Evolutionary conservation across 2,797 vertebrate genomes (phyloP).

Genomic region (Microchirus variegatus): DNA sequence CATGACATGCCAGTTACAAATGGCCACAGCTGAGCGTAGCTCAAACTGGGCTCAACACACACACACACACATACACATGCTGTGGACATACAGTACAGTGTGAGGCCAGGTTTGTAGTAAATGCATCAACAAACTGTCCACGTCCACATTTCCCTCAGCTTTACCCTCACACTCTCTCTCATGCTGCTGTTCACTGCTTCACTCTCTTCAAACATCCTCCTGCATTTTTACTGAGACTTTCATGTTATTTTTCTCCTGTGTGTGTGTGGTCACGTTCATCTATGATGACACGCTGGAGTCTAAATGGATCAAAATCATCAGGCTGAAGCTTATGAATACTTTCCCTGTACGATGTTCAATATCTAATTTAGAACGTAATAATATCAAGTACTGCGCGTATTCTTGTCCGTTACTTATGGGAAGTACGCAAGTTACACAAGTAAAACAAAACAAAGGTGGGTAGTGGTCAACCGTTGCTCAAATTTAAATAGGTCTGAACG

Average conservation of each 20-base stretch:
- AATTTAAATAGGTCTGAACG: too few species aligned
- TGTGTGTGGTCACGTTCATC: too few species aligned
- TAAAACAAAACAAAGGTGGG: too few species aligned
- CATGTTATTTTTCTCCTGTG: constrained; percentile 1
- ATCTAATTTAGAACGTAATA: too few species aligned
- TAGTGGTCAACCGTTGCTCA: too few species aligned
- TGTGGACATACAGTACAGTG: not conserved
- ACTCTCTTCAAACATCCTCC: not conserved
- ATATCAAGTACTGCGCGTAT: too few species aligned
- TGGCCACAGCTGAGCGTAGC: constrained; percentile 19
- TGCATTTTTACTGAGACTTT: not conserved
- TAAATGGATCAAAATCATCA: too few species aligned
- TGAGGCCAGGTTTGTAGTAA: not conserved
- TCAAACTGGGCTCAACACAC: constrained; percentile 19
- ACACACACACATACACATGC: not conserved
- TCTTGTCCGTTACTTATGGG: too few species aligned
- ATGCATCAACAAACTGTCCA: constrained; percentile 18
- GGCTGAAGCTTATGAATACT: too few species aligned
- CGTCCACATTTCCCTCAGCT: constrained; percentile 8
- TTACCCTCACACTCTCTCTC: not conserved
- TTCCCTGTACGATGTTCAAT: too few species aligned
- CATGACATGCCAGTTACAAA: constrained; percentile 49
- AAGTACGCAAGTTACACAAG: too few species aligned
- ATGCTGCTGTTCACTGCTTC: not conserved
- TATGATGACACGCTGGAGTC: too few species aligned